Evolutionary conservation across 2,888 invertebrate genomes (phyloP).

Genomic region (Falcaria lacertinaria): DNA sequence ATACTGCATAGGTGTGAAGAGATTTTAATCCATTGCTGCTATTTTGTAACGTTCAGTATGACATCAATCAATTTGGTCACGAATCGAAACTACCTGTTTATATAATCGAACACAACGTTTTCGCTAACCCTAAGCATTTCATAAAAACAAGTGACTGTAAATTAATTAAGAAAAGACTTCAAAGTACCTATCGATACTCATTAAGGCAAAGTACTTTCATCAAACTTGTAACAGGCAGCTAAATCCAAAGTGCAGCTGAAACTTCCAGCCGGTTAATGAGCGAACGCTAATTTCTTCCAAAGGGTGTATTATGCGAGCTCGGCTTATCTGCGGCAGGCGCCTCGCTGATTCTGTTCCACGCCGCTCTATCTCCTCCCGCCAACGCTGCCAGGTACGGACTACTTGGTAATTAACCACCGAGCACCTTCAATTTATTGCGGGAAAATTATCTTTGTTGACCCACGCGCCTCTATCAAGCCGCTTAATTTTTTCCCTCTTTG

Average conservation of each 20-base stretch:
- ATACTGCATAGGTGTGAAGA: too few species aligned
- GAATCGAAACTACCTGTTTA: too few species aligned
- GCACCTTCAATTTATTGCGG: slow-evolving; percentile 60
- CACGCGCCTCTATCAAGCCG: slow-evolving; percentile 48
- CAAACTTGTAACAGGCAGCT: slow-evolving; percentile 16
- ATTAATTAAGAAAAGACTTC: slow-evolving; percentile 1
- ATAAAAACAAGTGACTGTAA: background rate
- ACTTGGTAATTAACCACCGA: slow-evolving; percentile 48
- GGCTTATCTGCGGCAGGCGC: slow-evolving; percentile 42
- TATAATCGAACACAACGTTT: too few species aligned
- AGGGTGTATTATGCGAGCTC: slow-evolving; percentile 46
- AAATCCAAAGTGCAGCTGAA: slow-evolving; percentile 27
- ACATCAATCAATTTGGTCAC: too few species aligned
- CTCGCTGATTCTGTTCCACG: slow-evolving; percentile 30
- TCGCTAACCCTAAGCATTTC: too few species aligned
- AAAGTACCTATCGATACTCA: background rate
- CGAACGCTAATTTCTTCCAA: slow-evolving; percentile 57
- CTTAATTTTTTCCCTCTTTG: slow-evolving; percentile 52
- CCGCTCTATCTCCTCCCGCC: slow-evolving; percentile 44
- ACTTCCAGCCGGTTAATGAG: slow-evolving; percentile 41
- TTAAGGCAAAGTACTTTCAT: background rate
- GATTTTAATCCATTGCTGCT: too few species aligned
- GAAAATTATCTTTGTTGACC: slow-evolving; percentile 69
- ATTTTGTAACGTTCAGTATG: too few species aligned
- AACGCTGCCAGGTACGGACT: slow-evolving; percentile 36